Base-by-base conservation (phyloP, 2,797 vertebrate species). In the Peromyscus aztecus region DNA sequence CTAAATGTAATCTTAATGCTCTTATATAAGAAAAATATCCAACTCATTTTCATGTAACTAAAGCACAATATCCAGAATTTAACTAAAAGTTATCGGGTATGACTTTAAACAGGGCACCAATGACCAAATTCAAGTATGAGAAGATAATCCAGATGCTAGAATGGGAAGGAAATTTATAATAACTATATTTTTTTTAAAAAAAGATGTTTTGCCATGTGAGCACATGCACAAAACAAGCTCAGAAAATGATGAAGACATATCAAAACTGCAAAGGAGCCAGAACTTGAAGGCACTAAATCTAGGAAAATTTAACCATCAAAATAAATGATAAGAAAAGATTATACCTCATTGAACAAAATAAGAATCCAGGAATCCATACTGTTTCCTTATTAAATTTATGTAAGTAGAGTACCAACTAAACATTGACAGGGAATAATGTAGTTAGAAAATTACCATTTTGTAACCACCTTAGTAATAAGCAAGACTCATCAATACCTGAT, bases 391-490 rank as follows among this genome's bases (percentile, higher is more conserved):
- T 92, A n/a, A 94, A 82, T 95, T 85, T 43, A 65, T 92, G 83
- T 84, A 95, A 91, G 65, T 49, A 81, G 29, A 81, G 9, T 40
- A 34, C 23, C n/a, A 96, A 83, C 16, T 61, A 69, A 86, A 90
- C 92, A 75, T 76, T 3, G 24, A 78, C 13, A 87, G 12, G 24
- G 65, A 96, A 85, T 90, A 57, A 95, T 49, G 19, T 23, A 95
- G 57, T 61, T 65, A 91, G 40, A 96, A 94, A 95, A 84, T 92
- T 59, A 92, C 24, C 63, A 63, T 95, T 96, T 95, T 67, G 21
- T 34, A 91, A 43, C n/a, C 46, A 76, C 73, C 16, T 34, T 19
- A 76, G 59, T 83, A 94, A 63, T 61, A 87, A 12, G 37, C 6
- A 90, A 80, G 6, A 96, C 89, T 91, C 69, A 90, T 89, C 63